A percentile compares a stretch with the other conserved stretches of the same genome.
These are phyloP conservation scores for Manis pentadactyla DNA, from an alignment of 2,797 vertebrate species.

Conservation along the genomic window DNA sequence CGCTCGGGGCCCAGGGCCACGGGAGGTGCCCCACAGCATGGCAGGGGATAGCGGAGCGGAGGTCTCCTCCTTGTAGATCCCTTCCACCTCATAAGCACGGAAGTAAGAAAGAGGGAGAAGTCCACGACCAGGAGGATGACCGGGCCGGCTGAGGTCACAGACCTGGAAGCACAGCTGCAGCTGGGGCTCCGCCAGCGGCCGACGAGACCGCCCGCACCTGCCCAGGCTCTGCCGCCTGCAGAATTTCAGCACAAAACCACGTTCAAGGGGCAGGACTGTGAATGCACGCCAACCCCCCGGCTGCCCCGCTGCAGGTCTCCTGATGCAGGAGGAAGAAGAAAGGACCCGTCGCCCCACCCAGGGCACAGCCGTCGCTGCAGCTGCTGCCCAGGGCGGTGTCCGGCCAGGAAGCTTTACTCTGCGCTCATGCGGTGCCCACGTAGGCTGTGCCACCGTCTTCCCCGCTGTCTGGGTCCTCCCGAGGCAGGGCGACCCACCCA, in stretches of 20 bases:
- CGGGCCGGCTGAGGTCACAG: neutral
- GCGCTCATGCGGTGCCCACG: neutral
- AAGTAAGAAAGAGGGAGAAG: neutral
- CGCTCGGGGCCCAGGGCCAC: neutral
- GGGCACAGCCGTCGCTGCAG: neutral
- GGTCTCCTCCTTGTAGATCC: neutral
- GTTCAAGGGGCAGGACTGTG: neutral
- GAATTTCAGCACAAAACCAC: neutral
- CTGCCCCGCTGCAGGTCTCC: neutral
- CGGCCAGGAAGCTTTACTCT: neutral
- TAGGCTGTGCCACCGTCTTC: neutral
- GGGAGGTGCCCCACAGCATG: rapidly evolving
- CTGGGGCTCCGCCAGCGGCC: neutral
- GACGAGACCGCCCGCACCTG: neutral
- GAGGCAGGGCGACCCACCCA: neutral
- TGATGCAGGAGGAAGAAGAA: neutral
- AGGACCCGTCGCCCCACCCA: neutral
- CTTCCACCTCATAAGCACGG: neutral
- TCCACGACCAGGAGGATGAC: neutral
- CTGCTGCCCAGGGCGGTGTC: too few relatives aligned
- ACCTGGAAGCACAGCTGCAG: neutral
- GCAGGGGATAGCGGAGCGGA: neutral
- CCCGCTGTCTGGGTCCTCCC: neutral
- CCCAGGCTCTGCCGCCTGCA: neutral
- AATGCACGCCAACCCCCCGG: too few relatives aligned